Evolutionary conservation across 2,888 invertebrate species (phyloP).

Genomic region (Melipona beecheii): DNA sequence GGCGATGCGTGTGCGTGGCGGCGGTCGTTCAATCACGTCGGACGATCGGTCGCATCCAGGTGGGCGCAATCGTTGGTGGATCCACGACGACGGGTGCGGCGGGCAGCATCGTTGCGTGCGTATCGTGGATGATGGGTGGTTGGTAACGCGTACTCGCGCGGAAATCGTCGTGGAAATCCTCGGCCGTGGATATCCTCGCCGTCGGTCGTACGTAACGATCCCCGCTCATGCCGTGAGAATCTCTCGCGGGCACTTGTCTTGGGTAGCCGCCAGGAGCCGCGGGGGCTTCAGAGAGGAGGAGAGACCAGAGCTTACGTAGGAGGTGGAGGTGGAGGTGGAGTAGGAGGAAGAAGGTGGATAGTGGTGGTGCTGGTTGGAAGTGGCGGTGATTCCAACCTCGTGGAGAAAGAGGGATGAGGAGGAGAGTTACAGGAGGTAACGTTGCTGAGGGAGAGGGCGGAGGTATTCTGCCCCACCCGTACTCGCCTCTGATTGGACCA

Average conservation of each 20-base stretch:
- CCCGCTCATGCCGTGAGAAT: conserved; percentile 82
- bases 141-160: conserved; percentile 68
- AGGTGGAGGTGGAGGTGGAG: conserved; percentile 41
- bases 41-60: conserved; percentile 32
- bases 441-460: conserved; percentile 74
- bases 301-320: conserved; percentile 57
- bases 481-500: conserved; percentile 83
- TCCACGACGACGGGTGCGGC: conserved; percentile 17
- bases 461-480: conserved; percentile 80
- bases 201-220: conserved; percentile 81
- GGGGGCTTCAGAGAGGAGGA: conserved; percentile 75
- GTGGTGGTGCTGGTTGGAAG: conserved; percentile 72
- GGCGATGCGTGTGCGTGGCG: not conserved
- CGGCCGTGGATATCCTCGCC: conserved; percentile 71
- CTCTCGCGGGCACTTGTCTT: conserved; percentile 83
- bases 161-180: conserved; percentile 72
- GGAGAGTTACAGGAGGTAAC: conserved; percentile 74
- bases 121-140: conserved; percentile 46
- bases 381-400: conserved; percentile 74
- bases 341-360: conserved; percentile 69
- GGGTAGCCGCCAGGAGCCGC: conserved; percentile 81
- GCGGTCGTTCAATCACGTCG: conserved; percentile 55
- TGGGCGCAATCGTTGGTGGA: conserved; percentile 25
- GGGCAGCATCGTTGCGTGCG: conserved; percentile 53
- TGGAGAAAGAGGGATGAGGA: conserved; percentile 71